These are phyloP conservation scores for Scatophagus argus DNA, from an alignment of 2,113 vertebrate genomes.

Conservation along the genomic window DNA sequence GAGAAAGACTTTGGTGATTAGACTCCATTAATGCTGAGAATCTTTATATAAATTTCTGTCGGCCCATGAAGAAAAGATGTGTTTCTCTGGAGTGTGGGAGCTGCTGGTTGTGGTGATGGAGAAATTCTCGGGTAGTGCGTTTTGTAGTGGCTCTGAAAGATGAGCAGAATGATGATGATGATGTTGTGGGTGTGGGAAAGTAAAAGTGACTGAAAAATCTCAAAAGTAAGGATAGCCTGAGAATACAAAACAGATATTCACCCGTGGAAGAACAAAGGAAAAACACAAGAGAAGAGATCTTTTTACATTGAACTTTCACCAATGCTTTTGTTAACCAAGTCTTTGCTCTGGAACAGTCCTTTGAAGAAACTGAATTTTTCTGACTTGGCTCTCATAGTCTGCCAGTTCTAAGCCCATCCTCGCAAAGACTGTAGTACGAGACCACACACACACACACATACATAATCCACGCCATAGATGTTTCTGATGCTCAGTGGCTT, in stretches of 20 bases:
- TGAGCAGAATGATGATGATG: no score
- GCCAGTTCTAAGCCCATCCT: background rate
- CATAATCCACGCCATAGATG: background rate
- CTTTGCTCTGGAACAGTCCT: background rate
- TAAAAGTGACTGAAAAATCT: background rate
- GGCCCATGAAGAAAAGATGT: background rate
- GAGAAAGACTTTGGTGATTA: background rate
- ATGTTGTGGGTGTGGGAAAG: background rate
- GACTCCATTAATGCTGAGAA: background rate
- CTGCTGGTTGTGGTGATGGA: background rate
- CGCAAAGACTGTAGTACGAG: background rate
- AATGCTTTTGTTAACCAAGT: background rate
- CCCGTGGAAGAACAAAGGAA: background rate
- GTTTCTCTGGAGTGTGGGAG: background rate
- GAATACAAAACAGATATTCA: background rate
- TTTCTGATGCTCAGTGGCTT: constrained; percentile 18
- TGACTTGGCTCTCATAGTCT: background rate
- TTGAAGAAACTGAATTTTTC: background rate
- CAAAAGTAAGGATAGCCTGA: background rate
- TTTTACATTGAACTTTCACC: background rate
- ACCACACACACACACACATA: background rate
- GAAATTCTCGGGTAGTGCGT: background rate
- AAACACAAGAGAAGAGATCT: background rate
- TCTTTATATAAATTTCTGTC: background rate
- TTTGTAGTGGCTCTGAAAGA: background rate